Percentiles rank a stretch among this genome's conserved stretches.
These are phyloP conservation scores for Meteorus cinctellus DNA, from an alignment of 2,888 invertebrate species.

Conservation along the genomic window DNA sequence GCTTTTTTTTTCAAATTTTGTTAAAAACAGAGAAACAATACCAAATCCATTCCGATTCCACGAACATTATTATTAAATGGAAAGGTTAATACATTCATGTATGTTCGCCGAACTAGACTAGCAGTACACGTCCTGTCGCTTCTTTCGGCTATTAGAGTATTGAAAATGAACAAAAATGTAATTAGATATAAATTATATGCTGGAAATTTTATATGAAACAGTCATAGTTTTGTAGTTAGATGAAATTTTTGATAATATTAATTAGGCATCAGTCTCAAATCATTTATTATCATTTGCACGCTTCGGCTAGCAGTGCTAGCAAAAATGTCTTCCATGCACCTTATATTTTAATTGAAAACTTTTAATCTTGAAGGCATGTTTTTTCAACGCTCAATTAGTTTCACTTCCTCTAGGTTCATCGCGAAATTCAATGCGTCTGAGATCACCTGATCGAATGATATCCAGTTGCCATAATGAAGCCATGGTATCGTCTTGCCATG, in stretches of 20 bases:
- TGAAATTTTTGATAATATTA: conserved; percentile 32
- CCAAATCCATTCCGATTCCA: conserved; percentile 15
- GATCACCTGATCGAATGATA: conserved; percentile 84
- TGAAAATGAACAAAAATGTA: conserved; percentile 49
- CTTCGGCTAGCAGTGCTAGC: conserved; percentile 59
- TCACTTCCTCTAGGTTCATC: conserved; percentile 47
- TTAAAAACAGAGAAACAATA: conserved; percentile 26
- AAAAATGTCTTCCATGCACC: conserved; percentile 50
- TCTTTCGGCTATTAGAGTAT: conserved; percentile 61
- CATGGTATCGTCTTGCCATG: conserved; percentile 54
- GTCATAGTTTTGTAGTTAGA: conserved; percentile 18
- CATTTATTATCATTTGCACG: conserved; percentile 59
- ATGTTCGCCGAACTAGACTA: conserved; percentile 33
- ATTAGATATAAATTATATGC: conserved; percentile 46
- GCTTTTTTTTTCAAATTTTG: conserved; percentile 18
- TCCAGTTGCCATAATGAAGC: conserved; percentile 80
- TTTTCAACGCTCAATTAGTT: conserved; percentile 33
- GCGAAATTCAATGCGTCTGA: conserved; percentile 66
- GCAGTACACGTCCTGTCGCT: conserved; percentile 50
- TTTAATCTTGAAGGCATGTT: conserved; percentile 10
- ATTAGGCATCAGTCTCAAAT: conserved; percentile 38
- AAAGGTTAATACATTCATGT: not conserved
- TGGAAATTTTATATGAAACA: conserved; percentile 35
- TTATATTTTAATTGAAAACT: not conserved
- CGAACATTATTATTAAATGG: not conserved